Evolutionary conservation across 2,797 vertebrate species (phyloP), one percentile per base, ranked within the genome.

Genomic region (Pelobates cultripes): DNA sequence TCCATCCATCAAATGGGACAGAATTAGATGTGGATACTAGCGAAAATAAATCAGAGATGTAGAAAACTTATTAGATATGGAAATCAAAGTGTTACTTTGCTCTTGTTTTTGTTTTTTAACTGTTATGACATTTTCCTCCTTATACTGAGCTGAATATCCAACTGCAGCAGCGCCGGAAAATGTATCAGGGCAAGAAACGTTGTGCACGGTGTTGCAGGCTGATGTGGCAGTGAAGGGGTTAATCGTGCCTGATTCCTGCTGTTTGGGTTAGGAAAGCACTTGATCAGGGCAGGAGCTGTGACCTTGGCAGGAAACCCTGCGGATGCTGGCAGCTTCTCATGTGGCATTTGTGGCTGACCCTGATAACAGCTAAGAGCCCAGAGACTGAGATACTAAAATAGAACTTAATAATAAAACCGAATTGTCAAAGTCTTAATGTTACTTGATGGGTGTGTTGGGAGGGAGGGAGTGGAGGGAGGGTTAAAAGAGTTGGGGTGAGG

Each of bases 301-400:
- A 73, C 86, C 91, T 79, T 88, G 55, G 40, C 92, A 93, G 92
- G 93, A 94, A 94, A 87, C 87, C 53, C 89, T 90, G 91, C 92
- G 93, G 92, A 94, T 94, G 91, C 93, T 93, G 93, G 91, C 92
- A 90, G 91, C 91, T 89, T 92, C 92, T 91, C 91, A 90, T 91
- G 92, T 90, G 92, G 91, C 91, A 88, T 93, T 92, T 92, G 93
- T 94, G 93, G 92, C 89, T 84, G 90, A 83, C 90, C 89, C 89
- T 90, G 93, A 94, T 94, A 94, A 93, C 43, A 86, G 88, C 85
- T 68, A 81, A 75, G 71, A 88, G 86, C 85, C 84, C 88, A 89
- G 88, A 88, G 90, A 82, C 86, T 28, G 85, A 42, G 78, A 85
- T 84, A 86, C 84, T 80, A 88, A 90, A 90, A 89, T 86, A 88